A percentile compares a stretch with the other conserved stretches of the same genome.
Evolutionary conservation across 37 sponge, comb jelly and placozoan genomes (phyloP).

Genomic region (Spongia lamella): DNA sequence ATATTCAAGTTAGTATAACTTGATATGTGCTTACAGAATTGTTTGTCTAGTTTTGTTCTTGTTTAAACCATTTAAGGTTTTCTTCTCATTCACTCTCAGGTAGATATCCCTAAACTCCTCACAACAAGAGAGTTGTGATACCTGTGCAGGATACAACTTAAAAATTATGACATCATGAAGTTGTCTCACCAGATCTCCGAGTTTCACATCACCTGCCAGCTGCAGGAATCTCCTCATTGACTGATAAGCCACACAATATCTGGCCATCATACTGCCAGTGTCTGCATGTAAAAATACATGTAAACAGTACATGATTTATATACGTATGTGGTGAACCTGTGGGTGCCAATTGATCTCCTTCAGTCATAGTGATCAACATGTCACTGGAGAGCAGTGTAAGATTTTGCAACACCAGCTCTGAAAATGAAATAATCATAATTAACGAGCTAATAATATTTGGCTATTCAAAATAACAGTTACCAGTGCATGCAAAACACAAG

Average conservation of each 20-base stretch:
- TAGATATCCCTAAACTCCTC: slow-evolving; percentile 89
- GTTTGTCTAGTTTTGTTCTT: slow-evolving; percentile 87
- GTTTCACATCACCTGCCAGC: slow-evolving; percentile 53
- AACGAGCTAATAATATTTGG: no score
- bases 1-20: not conserved
- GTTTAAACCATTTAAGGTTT: slow-evolving; percentile 83
- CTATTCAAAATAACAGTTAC: no score
- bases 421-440: not conserved
- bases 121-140: slow-evolving; percentile 64
- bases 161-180: not conserved
- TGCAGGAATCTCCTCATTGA: slow-evolving; percentile 85
- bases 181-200: slow-evolving; percentile 54
- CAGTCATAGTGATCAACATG: slow-evolving; percentile 75
- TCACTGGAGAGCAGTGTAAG: slow-evolving; percentile 61
- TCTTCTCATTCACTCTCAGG: slow-evolving; percentile 91
- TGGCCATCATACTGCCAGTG: slow-evolving; percentile 92
- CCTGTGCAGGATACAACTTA: slow-evolving; percentile 16
- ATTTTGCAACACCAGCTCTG: slow-evolving; percentile 84
- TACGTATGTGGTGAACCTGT: slow-evolving; percentile 47
- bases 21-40: slow-evolving; percentile 53
- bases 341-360: slow-evolving; percentile 70
- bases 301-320: not conserved
- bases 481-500: no score
- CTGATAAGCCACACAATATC: slow-evolving; percentile 92
- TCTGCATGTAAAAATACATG: slow-evolving; percentile 41